Percentiles rank a stretch among this genome's conserved stretches.
phyloP scores from a whole-genome alignment of 2,113 vertebrate genomes.

The Corythoichthys intestinalis region DNA sequence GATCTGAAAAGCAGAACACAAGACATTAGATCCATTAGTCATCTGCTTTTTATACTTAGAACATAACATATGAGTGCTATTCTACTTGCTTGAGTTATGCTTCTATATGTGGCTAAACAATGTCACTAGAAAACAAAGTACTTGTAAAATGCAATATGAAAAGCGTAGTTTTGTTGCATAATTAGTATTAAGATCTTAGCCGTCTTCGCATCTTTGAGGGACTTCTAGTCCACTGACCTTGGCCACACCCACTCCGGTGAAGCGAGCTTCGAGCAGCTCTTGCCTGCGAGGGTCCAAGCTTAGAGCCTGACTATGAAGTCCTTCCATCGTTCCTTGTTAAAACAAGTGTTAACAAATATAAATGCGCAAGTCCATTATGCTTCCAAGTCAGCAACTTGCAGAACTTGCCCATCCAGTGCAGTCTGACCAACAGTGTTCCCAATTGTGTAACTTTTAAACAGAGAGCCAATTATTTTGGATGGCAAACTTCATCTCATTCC shows the following conservation, averaged over 20 bases:
- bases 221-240: slow-evolving; percentile 74
- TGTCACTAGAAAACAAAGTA: background rate
- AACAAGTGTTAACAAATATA: slow-evolving; percentile 29
- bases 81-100: background rate
- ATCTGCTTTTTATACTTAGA: background rate
- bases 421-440: background rate
- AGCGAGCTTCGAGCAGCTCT: slow-evolving; percentile 90
- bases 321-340: slow-evolving; percentile 92
- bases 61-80: background rate
- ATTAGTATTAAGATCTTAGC: background rate
- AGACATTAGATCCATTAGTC: slow-evolving; percentile 13
- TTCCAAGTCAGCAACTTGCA: background rate
- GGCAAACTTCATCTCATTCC: background rate
- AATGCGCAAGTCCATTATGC: background rate
- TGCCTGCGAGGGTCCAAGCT: slow-evolving; percentile 90
- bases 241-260: slow-evolving; percentile 87
- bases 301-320: slow-evolving; percentile 79
- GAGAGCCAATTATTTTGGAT: background rate
- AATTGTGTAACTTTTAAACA: background rate
- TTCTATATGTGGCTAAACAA: background rate
- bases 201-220: background rate
- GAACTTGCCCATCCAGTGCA: background rate
- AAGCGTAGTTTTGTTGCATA: background rate
- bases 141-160: no score
- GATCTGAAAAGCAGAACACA: slow-evolving; percentile 69